These are phyloP conservation scores for Kryptopterus vitreolus DNA, from an alignment of 2,797 vertebrate species.

Conservation along the genomic window DNA sequence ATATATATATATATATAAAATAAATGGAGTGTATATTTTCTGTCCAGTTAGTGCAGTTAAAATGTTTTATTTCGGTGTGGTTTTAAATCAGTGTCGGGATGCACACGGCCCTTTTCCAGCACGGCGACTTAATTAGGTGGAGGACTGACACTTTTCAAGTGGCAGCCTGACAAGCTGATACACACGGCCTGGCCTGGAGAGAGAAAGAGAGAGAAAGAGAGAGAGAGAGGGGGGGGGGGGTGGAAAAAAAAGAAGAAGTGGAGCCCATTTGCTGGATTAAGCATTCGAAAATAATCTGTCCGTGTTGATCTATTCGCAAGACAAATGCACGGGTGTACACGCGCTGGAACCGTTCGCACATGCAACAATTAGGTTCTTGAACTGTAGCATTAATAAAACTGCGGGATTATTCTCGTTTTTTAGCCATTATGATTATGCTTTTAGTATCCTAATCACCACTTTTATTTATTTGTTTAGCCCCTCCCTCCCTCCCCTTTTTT, in stretches of 20 bases:
- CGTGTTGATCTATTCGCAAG: constrained; percentile 43
- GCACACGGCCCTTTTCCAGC: constrained; percentile 51
- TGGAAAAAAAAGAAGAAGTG: constrained; percentile 23
- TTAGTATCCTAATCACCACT: constrained; percentile 43
- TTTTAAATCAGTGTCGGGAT: constrained; percentile 57
- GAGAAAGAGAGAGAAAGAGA: constrained; percentile 42
- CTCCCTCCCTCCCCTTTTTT: constrained; percentile 11
- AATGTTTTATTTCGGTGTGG: constrained; percentile 54
- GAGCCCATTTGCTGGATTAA: constrained; percentile 58
- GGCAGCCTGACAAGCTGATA: constrained; percentile 56
- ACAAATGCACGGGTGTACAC: constrained; percentile 31
- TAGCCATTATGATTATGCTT: constrained; percentile 30
- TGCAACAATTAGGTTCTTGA: constrained; percentile 25
- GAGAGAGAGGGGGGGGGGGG: no score
- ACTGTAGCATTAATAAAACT: constrained; percentile 36
- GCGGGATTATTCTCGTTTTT: constrained; percentile 36
- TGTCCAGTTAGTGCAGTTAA: constrained; percentile 54
- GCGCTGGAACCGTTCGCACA: constrained; percentile 22
- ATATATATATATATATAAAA: no score
- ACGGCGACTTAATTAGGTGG: constrained; percentile 60
- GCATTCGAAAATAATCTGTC: constrained; percentile 47
- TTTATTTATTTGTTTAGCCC: constrained; percentile 34
- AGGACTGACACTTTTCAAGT: constrained; percentile 62
- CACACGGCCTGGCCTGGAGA: constrained; percentile 44
- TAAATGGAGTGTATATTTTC: constrained; percentile 53